phyloP scores from a whole-genome alignment of 2,888 invertebrate genomes.

The Ophion slaviceki region DNA sequence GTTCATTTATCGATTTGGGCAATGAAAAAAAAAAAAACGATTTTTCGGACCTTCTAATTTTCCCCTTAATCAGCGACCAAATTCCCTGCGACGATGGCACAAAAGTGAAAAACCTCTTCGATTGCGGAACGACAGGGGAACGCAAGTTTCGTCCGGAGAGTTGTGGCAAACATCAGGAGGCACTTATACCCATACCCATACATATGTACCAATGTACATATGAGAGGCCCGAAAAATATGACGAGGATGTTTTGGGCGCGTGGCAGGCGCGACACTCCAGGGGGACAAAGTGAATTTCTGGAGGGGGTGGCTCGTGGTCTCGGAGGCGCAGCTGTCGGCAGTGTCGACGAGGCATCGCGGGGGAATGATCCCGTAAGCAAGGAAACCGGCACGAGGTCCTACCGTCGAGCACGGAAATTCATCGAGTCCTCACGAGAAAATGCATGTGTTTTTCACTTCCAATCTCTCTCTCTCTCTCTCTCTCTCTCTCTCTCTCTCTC shows the following conservation, averaged over 20 bases:
- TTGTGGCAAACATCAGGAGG: constrained; percentile 5
- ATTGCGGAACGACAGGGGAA: constrained; percentile 8
- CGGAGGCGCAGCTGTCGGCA: constrained; percentile 22
- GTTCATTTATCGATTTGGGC: too few species aligned
- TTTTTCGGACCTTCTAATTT: too few species aligned
- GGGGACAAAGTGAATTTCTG: not conserved
- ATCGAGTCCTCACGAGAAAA: constrained; percentile 32
- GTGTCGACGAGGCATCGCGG: constrained; percentile 34
- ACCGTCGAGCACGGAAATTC: constrained; percentile 67
- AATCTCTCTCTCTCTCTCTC: not conserved
- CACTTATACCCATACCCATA: too few species aligned
- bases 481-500: too few species aligned
- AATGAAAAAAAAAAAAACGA: too few species aligned
- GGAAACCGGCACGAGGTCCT: constrained; percentile 18
- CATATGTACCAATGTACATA: too few species aligned
- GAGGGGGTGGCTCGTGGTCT: constrained; percentile 8
- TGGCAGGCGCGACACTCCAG: constrained; percentile 35
- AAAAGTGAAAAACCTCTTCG: too few species aligned
- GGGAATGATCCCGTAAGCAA: not conserved
- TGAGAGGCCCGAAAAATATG: not conserved
- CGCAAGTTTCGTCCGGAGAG: not conserved
- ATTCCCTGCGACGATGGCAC: too few species aligned
- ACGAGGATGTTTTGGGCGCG: constrained; percentile 53
- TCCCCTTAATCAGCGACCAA: too few species aligned
- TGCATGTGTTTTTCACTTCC: constrained; percentile 10